A percentile compares a stretch with the other conserved stretches of the same genome.
Conservation (phyloP, 2,113 vertebrate species). For the Vidua macroura region DNA sequence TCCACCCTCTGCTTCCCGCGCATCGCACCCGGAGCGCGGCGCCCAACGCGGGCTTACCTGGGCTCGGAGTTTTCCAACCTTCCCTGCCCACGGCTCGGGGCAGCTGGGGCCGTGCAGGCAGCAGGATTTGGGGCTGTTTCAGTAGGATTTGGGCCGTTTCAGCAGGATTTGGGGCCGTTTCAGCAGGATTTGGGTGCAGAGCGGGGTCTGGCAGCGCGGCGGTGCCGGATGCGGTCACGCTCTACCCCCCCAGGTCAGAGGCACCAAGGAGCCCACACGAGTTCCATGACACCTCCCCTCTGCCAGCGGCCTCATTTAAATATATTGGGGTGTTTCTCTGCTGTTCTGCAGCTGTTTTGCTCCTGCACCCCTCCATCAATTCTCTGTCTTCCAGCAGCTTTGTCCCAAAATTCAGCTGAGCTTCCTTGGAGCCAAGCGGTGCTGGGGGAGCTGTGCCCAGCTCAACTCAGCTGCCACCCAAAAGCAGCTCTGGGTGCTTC, state of each 20-base stretch:
- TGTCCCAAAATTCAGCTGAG: background rate
- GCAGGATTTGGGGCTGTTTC: background rate
- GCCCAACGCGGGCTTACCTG: background rate
- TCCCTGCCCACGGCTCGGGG: background rate
- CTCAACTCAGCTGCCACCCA: background rate
- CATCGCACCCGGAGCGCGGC: accelerated
- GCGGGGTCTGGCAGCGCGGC: background rate
- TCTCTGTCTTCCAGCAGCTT: background rate
- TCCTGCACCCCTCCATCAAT: accelerated
- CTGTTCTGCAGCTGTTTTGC: accelerated
- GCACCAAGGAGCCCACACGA: background rate
- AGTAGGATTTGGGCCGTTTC: accelerated
- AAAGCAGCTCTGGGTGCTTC: background rate
- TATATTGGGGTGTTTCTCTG: background rate
- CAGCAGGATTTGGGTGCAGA: background rate
- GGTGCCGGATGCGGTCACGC: constrained; percentile 8
- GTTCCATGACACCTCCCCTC: background rate
- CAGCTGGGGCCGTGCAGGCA: background rate
- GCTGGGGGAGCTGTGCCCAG: background rate
- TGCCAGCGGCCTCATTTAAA: background rate
- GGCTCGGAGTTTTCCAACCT: background rate
- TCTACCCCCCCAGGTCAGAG: background rate
- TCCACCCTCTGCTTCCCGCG: accelerated
- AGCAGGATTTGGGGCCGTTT: accelerated
- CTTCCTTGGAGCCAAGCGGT: accelerated